phyloP scores from a whole-genome alignment of 2,797 vertebrate species.

The Acanthurus tractus region DNA sequence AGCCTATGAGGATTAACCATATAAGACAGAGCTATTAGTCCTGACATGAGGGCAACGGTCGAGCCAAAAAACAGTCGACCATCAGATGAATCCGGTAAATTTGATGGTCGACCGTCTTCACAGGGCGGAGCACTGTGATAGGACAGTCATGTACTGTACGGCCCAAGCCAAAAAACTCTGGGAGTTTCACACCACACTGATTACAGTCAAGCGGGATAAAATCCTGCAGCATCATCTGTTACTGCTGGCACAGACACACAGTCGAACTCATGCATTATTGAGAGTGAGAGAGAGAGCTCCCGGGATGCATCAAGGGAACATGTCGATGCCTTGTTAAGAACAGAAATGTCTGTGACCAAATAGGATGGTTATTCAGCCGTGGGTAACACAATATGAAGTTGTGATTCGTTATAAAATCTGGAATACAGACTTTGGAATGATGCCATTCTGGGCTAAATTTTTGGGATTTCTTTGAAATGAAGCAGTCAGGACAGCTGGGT shows the following conservation, averaged over 20 bases:
- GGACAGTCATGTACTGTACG: background rate
- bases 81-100: background rate
- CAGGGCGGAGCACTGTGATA: background rate
- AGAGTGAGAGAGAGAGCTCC: constrained; percentile 29
- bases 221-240: constrained; percentile 33
- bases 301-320: constrained; percentile 18
- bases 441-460: background rate
- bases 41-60: background rate
- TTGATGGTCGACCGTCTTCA: background rate
- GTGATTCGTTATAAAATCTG: constrained; percentile 5
- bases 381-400: constrained; percentile 32
- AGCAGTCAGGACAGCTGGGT: background rate
- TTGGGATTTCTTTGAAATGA: constrained; percentile 1
- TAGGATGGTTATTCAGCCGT: constrained; percentile 33
- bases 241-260: constrained; percentile 15
- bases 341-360: constrained; percentile 12
- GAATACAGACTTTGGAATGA: background rate
- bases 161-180: constrained; percentile 5
- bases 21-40: background rate
- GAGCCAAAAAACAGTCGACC: background rate
- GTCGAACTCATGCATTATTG: constrained; percentile 55
- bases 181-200: constrained; percentile 12
- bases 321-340: constrained; percentile 14
- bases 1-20: no score
- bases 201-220: constrained; percentile 18